Base-by-base conservation (phyloP, 2,888 invertebrate species). In the Calameuta filiformis region DNA sequence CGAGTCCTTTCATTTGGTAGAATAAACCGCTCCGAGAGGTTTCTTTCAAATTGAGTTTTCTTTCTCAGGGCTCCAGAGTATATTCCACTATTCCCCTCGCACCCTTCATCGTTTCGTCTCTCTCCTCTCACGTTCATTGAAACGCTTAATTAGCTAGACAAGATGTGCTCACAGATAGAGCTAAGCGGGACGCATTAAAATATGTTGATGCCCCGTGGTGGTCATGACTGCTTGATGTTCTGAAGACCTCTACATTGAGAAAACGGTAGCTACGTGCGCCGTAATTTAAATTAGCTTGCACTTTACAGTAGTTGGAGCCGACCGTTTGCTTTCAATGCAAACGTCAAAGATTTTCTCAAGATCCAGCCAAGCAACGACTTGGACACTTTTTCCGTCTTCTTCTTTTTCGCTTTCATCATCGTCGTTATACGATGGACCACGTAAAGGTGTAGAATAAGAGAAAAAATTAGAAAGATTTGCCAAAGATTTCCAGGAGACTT, bases 21-120 rank as follows among this genome's bases (percentile, higher is more conserved):
- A 73, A 69, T 71, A 71, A 69, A 71, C 71, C 56, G 56, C 56
- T 56, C 23, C 69, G 73, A 73, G 75, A 73, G 37, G 56, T 75
- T 69, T 56, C 75, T 78, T 78, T 78, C 68, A 78, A 78, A 78
- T 78, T 76, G 69, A 68, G 56, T 35, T 74, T 74, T 77, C 74
- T 68, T 69, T 74, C 69, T 37, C 77, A 68, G 35, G 75, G 34
- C 73, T 69, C 33, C 68, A 31, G 68, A 69, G 69, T 76, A 73
- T 30, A 33, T 76, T 35, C 12, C 40, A n/a, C 68, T 68, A 37
- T 35, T 56, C 6, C 40, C 68, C 73, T 35, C 2, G 23, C 37
- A 35, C 9, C n/a, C 73, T 35, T 35, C 11, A n/a, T 73, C 11
- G 23, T 56, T 73, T 9, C 34, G 69, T 77, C 30, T 40, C 30